Percentiles rank a stretch among this genome's conserved stretches.
phyloP scores from a whole-genome alignment of 2,113 vertebrate genomes.

The Ciconia stormi region DNA sequence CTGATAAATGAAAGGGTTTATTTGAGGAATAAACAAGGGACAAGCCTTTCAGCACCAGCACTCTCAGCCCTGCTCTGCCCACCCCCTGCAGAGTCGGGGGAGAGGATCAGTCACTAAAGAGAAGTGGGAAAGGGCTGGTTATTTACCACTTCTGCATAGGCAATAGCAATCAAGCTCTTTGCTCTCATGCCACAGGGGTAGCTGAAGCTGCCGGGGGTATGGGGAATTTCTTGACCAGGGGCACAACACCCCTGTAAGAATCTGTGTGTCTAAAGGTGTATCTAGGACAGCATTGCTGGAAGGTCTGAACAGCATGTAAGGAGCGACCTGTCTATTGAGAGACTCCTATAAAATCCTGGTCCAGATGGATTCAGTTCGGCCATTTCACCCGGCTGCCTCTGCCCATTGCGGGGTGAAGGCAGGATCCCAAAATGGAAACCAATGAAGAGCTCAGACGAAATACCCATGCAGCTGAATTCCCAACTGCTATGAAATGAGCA shows the following conservation, averaged over 20 bases:
- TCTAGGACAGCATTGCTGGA: background rate
- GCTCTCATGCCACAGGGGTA: background rate
- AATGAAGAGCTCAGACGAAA: background rate
- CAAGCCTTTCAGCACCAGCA: background rate
- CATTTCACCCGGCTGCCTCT: background rate
- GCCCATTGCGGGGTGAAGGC: background rate
- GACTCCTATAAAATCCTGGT: background rate
- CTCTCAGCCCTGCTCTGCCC: background rate
- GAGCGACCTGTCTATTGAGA: background rate
- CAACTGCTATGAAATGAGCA: background rate
- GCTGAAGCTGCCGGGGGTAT: background rate
- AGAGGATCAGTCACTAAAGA: background rate
- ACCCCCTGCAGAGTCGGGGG: rapidly evolving
- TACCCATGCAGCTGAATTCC: background rate
- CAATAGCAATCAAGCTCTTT: background rate
- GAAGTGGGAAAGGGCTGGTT: background rate
- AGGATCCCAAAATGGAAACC: background rate
- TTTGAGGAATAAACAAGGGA: slow-evolving; percentile 9
- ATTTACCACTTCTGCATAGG: background rate
- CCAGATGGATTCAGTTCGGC: background rate
- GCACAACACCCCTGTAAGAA: background rate
- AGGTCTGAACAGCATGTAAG: background rate
- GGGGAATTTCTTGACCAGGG: background rate
- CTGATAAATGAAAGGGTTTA: background rate
- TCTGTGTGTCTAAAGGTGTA: background rate